Percentiles rank a stretch among this genome's conserved stretches.
These are phyloP conservation scores for Verasper variegatus DNA, from an alignment of 2,113 vertebrate species.

Conservation along the genomic window DNA sequence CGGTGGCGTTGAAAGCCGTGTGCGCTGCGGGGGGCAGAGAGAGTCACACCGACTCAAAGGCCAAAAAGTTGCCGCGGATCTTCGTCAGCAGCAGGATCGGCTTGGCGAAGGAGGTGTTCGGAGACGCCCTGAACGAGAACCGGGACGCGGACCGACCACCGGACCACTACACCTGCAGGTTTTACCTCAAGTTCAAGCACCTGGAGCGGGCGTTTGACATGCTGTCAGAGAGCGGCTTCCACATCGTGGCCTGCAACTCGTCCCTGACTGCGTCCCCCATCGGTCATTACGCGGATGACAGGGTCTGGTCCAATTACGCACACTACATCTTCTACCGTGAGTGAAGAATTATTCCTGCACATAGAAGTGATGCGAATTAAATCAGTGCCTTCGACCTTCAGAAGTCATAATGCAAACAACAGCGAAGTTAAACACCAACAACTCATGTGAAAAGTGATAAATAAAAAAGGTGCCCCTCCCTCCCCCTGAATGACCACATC, in stretches of 20 bases:
- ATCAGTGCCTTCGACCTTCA: slow-evolving; percentile 1
- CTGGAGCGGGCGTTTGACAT: slow-evolving; percentile 98
- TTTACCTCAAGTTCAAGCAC: slow-evolving; percentile 95
- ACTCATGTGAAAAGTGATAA: background rate
- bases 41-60: slow-evolving; percentile 89
- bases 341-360: slow-evolving; percentile 76
- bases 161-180: slow-evolving; percentile 95
- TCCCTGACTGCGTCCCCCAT: slow-evolving; percentile 91
- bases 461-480: background rate
- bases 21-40: slow-evolving; percentile 87
- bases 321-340: slow-evolving; percentile 99
- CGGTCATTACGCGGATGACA: slow-evolving; percentile 92
- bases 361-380: slow-evolving; percentile 2
- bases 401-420: slow-evolving; percentile 1
- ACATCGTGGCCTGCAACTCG: slow-evolving; percentile 97
- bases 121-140: slow-evolving; percentile 95
- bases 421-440: slow-evolving; percentile 19
- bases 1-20: slow-evolving; percentile 89
- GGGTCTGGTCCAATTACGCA: slow-evolving; percentile 96
- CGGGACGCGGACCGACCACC: slow-evolving; percentile 92
- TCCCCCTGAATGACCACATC: background rate
- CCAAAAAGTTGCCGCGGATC: slow-evolving; percentile 93
- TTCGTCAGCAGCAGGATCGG: slow-evolving; percentile 96
- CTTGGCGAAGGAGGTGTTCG: slow-evolving; percentile 96
- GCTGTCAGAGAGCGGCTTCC: slow-evolving; percentile 97